Evolutionary conservation across 2,888 invertebrate genomes (phyloP).

Genomic region (Oithona nana): DNA sequence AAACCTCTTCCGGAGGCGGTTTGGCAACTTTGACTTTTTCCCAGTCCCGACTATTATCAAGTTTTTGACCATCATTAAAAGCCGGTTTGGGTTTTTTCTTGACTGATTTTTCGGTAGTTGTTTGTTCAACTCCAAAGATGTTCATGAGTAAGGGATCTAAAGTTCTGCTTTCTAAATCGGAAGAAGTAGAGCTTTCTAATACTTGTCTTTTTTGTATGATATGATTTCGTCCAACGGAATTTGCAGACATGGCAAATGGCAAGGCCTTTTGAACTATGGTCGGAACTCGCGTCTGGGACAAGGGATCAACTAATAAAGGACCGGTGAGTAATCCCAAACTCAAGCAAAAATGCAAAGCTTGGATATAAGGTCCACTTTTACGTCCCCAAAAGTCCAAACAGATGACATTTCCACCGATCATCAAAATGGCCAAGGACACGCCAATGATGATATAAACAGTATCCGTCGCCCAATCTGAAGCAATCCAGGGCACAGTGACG

Average conservation of each 20-base stretch:
- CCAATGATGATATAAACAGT: slow-evolving; percentile 6
- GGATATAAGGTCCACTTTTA: slow-evolving; percentile 7
- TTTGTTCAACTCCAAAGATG: neutral
- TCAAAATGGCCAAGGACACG: slow-evolving; percentile 8
- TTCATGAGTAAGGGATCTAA: neutral
- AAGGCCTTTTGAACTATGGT: slow-evolving; percentile 5
- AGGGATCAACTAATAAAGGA: slow-evolving; percentile 4
- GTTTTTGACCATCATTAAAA: slow-evolving; percentile 10
- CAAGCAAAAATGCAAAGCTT: slow-evolving; percentile 8
- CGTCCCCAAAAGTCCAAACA: slow-evolving; percentile 15
- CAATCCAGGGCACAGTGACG: slow-evolving; percentile 7
- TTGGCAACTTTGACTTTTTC: slow-evolving; percentile 6
- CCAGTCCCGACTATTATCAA: slow-evolving; percentile 12
- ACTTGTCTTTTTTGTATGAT: neutral
- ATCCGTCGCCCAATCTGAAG: slow-evolving; percentile 4
- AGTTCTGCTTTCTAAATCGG: neutral
- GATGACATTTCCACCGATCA: slow-evolving; percentile 15
- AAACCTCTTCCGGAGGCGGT: neutral
- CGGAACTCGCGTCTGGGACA: slow-evolving; percentile 3
- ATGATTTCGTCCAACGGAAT: neutral
- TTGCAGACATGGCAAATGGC: neutral
- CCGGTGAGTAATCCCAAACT: slow-evolving; percentile 4
- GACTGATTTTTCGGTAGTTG: neutral
- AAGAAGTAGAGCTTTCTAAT: neutral
- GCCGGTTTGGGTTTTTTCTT: slow-evolving; percentile 1